Conservation (phyloP, 1,140 invertebrate genomes). For the Gonatopus flavifemur region DNA sequence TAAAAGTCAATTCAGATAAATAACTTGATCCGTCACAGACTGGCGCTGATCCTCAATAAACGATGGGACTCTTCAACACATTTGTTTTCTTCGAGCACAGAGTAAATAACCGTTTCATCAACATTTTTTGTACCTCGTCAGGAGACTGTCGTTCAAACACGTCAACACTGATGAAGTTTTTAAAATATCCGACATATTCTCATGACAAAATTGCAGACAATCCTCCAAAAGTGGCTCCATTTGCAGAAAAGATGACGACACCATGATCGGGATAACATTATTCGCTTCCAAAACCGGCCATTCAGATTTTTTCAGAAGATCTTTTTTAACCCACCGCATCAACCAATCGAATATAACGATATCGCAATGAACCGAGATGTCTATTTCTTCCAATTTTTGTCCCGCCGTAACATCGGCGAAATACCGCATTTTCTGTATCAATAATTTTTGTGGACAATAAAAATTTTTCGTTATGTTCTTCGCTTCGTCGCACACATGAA, state of each 20-base stretch:
- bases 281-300: slow-evolving; percentile 76
- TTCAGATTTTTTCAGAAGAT: slow-evolving; percentile 65
- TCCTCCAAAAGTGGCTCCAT: slow-evolving; percentile 85
- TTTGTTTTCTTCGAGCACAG: no score
- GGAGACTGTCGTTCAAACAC: slow-evolving; percentile 78
- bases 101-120: not conserved
- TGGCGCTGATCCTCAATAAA: no score
- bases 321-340: slow-evolving; percentile 90
- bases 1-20: no score
- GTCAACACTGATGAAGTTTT: slow-evolving; percentile 76
- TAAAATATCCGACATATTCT: slow-evolving; percentile 78
- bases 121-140: slow-evolving; percentile 62
- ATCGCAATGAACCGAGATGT: slow-evolving; percentile 95
- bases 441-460: slow-evolving; percentile 78
- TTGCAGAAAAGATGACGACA: slow-evolving; percentile 91
- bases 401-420: slow-evolving; percentile 87
- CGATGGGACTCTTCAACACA: no score
- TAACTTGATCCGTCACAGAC: no score
- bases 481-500: slow-evolving; percentile 85
- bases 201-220: slow-evolving; percentile 78
- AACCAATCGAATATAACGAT: slow-evolving; percentile 93
- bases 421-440: slow-evolving; percentile 91
- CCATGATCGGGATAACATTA: slow-evolving; percentile 88
- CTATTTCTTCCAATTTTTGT: slow-evolving; percentile 89
- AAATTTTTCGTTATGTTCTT: slow-evolving; percentile 87